A percentile compares a stretch with the other conserved stretches of the same genome.
Evolutionary conservation across 2,113 vertebrate species (phyloP).

Genomic region (Equus przewalskii): DNA sequence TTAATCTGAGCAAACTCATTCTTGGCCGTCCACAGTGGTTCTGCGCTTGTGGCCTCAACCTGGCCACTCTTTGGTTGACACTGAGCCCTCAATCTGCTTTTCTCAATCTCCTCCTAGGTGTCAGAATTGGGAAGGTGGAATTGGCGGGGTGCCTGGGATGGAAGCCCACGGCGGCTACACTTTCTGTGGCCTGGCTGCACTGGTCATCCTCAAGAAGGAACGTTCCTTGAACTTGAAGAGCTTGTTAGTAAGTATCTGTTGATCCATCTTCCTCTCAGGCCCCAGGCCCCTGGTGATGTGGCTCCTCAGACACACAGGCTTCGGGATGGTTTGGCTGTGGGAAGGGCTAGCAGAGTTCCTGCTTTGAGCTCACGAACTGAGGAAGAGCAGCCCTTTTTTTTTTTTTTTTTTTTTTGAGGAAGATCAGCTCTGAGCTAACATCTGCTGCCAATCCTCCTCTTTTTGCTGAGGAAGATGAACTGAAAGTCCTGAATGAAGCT

Average conservation of each 20-base stretch:
- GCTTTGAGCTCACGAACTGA: background rate
- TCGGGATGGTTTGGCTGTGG: background rate
- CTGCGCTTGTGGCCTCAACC: background rate
- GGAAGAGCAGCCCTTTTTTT: no score
- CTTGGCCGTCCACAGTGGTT: background rate
- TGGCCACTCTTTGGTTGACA: background rate
- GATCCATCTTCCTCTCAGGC: no score
- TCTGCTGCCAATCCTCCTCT: no score
- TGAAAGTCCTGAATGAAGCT: background rate
- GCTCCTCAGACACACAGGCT: background rate
- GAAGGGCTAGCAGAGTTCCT: background rate
- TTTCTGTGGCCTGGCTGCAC: constrained; percentile 95
- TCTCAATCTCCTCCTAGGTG: constrained; percentile 88
- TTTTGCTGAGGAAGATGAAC: background rate
- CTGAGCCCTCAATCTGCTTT: background rate
- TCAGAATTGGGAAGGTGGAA: constrained; percentile 99
- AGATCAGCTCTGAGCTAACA: no score
- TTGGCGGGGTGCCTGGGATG: constrained; percentile 96
- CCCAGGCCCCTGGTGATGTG: background rate
- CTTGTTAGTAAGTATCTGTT: constrained; percentile 91
- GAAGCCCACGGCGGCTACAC: constrained; percentile 98
- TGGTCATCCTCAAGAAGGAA: constrained; percentile 96
- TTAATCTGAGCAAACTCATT: background rate
- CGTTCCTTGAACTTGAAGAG: constrained; percentile 95
- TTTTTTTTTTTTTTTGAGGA: no score